A percentile compares a stretch with the other conserved stretches of the same genome.
phyloP scores from a whole-genome alignment of 2,888 invertebrate species.

The Ichneumoninae sp. region DNA sequence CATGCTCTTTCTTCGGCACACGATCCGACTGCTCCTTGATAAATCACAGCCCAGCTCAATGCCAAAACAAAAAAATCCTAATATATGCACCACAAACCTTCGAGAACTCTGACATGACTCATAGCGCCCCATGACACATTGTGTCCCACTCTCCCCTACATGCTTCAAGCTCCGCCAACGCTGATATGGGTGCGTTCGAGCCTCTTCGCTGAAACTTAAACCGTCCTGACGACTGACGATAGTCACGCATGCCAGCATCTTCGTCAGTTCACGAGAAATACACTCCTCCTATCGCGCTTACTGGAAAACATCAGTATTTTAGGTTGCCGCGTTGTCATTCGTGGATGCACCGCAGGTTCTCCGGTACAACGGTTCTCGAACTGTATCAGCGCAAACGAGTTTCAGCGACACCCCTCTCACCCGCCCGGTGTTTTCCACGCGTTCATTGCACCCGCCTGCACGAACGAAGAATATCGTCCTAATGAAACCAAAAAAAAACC shows the following conservation, averaged over 20 bases:
- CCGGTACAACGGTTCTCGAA: neutral
- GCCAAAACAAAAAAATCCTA: neutral
- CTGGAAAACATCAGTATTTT: neutral
- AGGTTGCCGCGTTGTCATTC: neutral
- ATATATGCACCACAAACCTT: neutral
- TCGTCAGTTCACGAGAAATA: neutral
- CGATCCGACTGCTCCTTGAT: too few species aligned
- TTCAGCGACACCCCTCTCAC: neutral
- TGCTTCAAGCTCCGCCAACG: neutral
- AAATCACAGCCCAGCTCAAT: too few species aligned
- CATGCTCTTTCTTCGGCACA: too few species aligned
- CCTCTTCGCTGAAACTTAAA: neutral
- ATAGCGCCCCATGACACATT: neutral
- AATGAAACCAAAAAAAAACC: neutral
- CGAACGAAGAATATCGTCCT: neutral
- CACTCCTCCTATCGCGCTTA: neutral
- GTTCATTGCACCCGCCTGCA: neutral
- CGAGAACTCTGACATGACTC: too few species aligned
- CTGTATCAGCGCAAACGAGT: constrained; percentile 18
- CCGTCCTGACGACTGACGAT: neutral
- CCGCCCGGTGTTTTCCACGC: constrained; percentile 9
- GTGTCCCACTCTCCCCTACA: neutral
- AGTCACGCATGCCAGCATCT: too few species aligned
- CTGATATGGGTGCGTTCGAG: neutral
- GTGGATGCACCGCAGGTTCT: neutral